Conservation (phyloP, 1,140 invertebrate species). For the Ostrea edulis region DNA sequence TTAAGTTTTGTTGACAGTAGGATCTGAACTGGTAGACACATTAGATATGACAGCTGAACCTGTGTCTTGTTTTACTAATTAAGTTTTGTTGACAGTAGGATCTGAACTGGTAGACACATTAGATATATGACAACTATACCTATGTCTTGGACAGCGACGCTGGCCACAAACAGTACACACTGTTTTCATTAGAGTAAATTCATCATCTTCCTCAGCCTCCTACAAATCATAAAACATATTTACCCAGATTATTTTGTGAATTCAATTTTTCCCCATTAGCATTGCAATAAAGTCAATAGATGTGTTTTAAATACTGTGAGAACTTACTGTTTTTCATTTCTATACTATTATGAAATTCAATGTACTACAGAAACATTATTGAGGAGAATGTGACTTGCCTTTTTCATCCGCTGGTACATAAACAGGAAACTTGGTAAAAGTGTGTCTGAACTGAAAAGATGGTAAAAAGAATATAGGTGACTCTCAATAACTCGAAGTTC, state of each 20-base stretch:
- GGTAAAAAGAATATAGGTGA: not conserved
- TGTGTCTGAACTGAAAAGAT: conserved; percentile 25
- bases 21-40: no score
- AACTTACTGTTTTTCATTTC: no score
- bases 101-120: no score
- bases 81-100: no score
- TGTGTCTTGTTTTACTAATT: no score
- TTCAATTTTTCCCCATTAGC: no score
- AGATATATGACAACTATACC: conserved; percentile 54
- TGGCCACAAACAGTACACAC: conserved; percentile 76
- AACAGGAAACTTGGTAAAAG: conserved; percentile 33
- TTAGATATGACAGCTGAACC: no score
- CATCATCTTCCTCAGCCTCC: conserved; percentile 61
- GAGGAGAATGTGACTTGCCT: not conserved
- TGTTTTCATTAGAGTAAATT: conserved; percentile 72
- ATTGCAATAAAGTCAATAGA: no score
- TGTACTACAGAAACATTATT: not conserved
- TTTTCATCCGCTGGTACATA: conserved; percentile 9
- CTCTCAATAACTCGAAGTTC: no score
- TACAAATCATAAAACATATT: not conserved
- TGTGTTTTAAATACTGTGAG: no score
- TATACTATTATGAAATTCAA: not conserved
- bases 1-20: no score
- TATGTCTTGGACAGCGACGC: conserved; percentile 74
- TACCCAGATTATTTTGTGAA: not conserved